Evolutionary conservation across 1,140 invertebrate genomes (phyloP).

Genomic region (Meteorus sp.): DNA sequence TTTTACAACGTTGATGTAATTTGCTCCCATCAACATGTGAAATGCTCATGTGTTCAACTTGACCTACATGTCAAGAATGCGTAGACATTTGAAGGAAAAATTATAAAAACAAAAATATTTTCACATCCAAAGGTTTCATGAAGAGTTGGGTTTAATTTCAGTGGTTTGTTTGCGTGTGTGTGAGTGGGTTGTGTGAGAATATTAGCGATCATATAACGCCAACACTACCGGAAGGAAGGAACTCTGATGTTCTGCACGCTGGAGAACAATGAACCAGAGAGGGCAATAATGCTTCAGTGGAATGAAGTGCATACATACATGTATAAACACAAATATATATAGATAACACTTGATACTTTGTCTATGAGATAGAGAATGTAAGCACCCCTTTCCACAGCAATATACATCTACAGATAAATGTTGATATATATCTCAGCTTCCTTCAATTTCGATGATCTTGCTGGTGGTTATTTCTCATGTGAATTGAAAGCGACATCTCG

Average conservation of each 20-base stretch:
- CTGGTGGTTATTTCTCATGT: constrained; percentile 18
- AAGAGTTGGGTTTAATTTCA: too few relatives aligned
- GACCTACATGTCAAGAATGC: too few relatives aligned
- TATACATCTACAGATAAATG: too few relatives aligned
- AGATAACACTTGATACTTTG: background rate
- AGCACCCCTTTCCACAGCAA: constrained; percentile 12
- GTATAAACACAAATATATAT: too few relatives aligned
- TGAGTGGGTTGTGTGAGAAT: too few relatives aligned
- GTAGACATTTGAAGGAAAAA: too few relatives aligned
- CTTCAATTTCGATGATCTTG: constrained; percentile 14
- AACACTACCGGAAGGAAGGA: background rate
- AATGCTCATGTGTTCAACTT: too few relatives aligned
- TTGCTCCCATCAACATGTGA: too few relatives aligned
- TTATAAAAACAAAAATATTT: too few relatives aligned
- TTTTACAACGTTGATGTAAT: too few relatives aligned
- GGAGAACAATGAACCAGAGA: background rate
- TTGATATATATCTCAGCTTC: background rate
- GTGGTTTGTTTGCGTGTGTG: too few relatives aligned
- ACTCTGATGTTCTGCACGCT: background rate
- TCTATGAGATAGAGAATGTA: background rate
- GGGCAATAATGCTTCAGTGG: background rate
- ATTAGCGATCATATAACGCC: background rate
- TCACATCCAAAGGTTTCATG: too few relatives aligned
- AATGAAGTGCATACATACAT: constrained; percentile 1
- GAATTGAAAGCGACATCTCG: constrained; percentile 1